These are phyloP conservation scores for Falco biarmicus DNA, from an alignment of 2,797 vertebrate species.

Conservation along the genomic window DNA sequence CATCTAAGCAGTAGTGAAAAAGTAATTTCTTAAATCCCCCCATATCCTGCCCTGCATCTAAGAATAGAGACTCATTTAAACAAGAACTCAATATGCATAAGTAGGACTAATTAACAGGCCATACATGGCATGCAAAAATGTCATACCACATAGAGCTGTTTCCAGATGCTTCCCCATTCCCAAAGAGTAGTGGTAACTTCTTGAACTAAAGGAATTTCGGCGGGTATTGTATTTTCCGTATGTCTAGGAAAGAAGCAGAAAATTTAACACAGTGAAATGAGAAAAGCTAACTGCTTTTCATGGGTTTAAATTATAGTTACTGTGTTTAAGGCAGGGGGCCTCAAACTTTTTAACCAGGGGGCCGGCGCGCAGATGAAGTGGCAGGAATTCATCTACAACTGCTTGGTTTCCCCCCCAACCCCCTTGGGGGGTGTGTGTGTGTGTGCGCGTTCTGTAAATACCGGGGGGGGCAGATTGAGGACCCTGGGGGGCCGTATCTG, in stretches of 20 bases:
- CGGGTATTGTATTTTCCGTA: constrained; percentile 82
- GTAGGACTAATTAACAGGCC: neutral
- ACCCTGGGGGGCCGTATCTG: no score
- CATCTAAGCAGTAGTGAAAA: neutral
- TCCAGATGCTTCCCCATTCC: constrained; percentile 98
- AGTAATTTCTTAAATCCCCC: neutral
- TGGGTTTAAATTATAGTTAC: neutral
- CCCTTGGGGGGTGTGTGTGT: no score
- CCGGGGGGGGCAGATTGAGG: no score
- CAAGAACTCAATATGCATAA: neutral
- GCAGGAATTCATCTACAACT: no score
- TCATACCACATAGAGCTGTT: constrained; percentile 93
- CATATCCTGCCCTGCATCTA: neutral
- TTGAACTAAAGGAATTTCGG: constrained; percentile 94
- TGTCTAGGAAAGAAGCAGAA: constrained; percentile 75
- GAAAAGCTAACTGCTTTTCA: neutral
- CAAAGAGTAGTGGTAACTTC: constrained; percentile 95
- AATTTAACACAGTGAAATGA: neutral
- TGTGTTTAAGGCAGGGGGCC: no score
- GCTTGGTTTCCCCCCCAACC: no score
- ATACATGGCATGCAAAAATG: neutral
- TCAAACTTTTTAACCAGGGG: no score
- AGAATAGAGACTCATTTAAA: neutral
- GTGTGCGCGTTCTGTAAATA: no score
- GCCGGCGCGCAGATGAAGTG: no score